Percentiles rank a stretch among this genome's conserved stretches.
phyloP scores from a whole-genome alignment of 2,797 vertebrate species.

The Peromyscus attwateri region DNA sequence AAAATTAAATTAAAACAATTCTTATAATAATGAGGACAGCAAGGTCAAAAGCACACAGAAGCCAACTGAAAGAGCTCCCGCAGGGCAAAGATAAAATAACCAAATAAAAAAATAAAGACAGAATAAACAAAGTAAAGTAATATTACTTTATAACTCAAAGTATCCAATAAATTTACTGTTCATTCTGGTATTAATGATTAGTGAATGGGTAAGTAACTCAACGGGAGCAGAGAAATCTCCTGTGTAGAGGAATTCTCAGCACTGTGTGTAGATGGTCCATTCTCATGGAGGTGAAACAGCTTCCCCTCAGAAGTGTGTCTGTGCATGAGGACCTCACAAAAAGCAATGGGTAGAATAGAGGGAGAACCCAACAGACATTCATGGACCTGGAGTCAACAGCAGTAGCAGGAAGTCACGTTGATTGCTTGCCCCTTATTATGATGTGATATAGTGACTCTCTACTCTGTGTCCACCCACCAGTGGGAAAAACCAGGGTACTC shows the following conservation, averaged over 20 bases:
- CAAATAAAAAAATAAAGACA: background rate
- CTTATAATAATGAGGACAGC: background rate
- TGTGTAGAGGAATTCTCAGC: background rate
- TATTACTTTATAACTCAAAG: background rate
- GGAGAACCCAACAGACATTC: background rate
- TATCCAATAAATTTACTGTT: background rate
- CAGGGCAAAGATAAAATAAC: background rate
- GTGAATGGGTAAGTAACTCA: background rate
- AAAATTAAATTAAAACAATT: slow-evolving; percentile 14
- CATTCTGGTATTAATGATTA: background rate
- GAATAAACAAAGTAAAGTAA: background rate
- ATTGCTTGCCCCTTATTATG: background rate
- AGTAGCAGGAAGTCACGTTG: background rate
- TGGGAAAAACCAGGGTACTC: background rate
- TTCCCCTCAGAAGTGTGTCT: too few relatives aligned
- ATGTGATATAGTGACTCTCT: background rate
- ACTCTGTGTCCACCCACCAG: background rate
- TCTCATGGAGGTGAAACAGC: background rate
- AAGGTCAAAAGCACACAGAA: background rate
- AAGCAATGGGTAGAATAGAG: fast-evolving
- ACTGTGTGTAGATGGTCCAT: too few relatives aligned
- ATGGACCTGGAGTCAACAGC: background rate
- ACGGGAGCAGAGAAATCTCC: background rate
- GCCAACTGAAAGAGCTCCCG: background rate
- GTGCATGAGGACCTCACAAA: background rate